Evolutionary conservation across 92 coral and sea anemone species (phyloP).

Genomic region (Anthopleura xanthogrammica): DNA sequence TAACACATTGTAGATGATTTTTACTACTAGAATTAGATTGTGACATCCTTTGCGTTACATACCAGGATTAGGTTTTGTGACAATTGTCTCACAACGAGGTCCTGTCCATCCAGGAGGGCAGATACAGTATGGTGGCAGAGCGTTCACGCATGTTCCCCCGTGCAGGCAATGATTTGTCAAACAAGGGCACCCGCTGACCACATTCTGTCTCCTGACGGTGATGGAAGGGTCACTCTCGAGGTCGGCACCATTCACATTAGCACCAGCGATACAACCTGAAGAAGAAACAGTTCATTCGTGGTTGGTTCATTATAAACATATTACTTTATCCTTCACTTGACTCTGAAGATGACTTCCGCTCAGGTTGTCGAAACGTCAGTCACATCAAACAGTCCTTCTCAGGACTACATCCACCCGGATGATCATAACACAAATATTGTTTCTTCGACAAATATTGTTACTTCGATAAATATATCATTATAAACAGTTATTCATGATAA

Average conservation of each 20-base stretch:
- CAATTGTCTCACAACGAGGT: constrained; percentile 40
- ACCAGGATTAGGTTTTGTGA: constrained; percentile 64
- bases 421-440: no score
- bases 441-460: no score
- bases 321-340: no score
- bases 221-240: constrained; percentile 66
- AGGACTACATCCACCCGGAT: no score
- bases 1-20: no score
- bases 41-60: constrained; percentile 15
- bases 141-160: constrained; percentile 88
- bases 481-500: no score
- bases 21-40: not conserved
- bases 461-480: no score
- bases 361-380: no score
- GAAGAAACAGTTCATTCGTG: not conserved
- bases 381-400: no score
- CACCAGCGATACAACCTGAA: constrained; percentile 84
- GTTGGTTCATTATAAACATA: no score
- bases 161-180: constrained; percentile 53
- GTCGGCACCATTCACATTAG: constrained; percentile 80
- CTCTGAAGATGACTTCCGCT: no score
- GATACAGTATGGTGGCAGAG: constrained; percentile 73
- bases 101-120: constrained; percentile 90
- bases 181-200: constrained; percentile 87
- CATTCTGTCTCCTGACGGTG: constrained; percentile 72